phyloP scores from a whole-genome alignment of 2,888 invertebrate species.

The Galeruca laticollis region DNA sequence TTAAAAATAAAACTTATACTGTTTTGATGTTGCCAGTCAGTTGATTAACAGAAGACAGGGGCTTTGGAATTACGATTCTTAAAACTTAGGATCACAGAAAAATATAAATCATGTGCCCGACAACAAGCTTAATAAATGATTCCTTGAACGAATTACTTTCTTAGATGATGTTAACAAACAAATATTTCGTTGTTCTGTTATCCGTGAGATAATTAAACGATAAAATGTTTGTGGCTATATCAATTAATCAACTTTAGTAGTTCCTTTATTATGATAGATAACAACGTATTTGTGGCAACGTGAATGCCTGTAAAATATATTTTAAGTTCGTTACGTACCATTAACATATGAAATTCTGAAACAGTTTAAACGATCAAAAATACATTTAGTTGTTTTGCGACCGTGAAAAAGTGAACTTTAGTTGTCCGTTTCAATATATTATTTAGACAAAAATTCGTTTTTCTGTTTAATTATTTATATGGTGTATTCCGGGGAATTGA shows the following conservation, averaged over 20 bases:
- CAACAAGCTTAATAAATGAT: too few species aligned
- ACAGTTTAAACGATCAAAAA: not conserved
- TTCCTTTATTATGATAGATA: not conserved
- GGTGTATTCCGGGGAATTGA: not conserved
- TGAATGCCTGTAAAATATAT: not conserved
- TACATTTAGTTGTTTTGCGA: not conserved
- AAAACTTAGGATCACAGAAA: too few species aligned
- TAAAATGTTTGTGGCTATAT: not conserved
- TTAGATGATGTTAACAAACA: not conserved
- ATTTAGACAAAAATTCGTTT: not conserved
- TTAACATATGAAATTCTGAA: not conserved
- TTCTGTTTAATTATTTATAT: not conserved
- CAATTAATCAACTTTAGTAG: not conserved
- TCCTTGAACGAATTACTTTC: too few species aligned
- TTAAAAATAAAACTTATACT: too few species aligned
- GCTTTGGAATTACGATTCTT: too few species aligned
- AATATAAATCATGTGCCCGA: too few species aligned
- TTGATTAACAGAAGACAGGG: too few species aligned
- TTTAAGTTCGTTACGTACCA: not conserved
- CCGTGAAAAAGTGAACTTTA: constrained; percentile 4
- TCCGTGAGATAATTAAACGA: not conserved
- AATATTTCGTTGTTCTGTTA: not conserved
- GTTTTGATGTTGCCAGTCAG: too few species aligned
- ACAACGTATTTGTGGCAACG: not conserved
- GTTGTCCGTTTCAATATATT: not conserved